Conservation (phyloP, 2,113 vertebrate species). For the Ammospiza nelsoni region DNA sequence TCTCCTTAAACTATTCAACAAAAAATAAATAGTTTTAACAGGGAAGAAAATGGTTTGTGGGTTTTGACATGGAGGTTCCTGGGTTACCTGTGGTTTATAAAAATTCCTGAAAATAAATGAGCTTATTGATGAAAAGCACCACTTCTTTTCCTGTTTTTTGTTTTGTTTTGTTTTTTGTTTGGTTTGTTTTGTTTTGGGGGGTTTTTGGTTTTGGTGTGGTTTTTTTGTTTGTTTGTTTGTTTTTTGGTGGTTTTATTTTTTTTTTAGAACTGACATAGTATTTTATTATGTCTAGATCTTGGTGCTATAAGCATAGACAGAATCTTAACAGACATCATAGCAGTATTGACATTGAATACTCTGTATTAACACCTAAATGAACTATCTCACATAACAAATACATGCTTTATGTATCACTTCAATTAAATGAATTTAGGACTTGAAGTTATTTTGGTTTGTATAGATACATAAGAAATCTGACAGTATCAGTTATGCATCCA, state of each 20-base stretch:
- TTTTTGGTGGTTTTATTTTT: neutral
- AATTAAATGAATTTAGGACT: neutral
- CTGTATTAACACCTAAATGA: neutral
- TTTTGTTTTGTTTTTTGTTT: too few species aligned
- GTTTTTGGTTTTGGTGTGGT: too few species aligned
- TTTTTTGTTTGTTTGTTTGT: neutral
- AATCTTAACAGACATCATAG: neutral
- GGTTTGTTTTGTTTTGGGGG: too few species aligned
- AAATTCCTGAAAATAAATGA: neutral
- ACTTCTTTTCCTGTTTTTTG: neutral
- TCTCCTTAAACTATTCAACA: neutral
- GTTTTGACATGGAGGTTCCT: neutral
- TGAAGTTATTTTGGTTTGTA: neutral
- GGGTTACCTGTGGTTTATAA: neutral
- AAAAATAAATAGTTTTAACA: neutral
- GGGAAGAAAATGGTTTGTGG: neutral
- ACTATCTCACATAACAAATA: neutral
- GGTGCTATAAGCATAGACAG: neutral
- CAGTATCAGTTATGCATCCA: neutral
- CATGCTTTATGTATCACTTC: neutral
- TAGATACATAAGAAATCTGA: neutral
- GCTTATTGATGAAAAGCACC: neutral
- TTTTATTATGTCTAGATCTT: neutral
- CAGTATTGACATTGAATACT: neutral
- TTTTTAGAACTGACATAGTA: neutral